Evolutionary conservation across 2,113 vertebrate genomes (phyloP), one percentile per base, ranked within the genome.

Genomic region (Pagrus major): DNA sequence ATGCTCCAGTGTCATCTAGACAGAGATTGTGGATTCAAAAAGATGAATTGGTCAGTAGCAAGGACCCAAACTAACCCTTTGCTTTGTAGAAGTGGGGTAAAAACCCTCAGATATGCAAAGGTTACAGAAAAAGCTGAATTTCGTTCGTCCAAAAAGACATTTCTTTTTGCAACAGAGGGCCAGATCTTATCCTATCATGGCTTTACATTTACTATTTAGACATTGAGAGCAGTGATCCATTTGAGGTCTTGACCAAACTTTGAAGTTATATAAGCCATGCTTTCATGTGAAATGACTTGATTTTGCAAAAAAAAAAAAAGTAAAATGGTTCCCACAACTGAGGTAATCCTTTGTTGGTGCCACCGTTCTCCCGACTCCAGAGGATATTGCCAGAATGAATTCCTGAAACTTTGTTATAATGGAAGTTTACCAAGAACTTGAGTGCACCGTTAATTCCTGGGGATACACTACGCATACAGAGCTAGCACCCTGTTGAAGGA

Each of bases 141-240:
- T 58, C 11, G 5, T 27, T 5, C 31, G 23, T 52, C 31, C 12
- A 33, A 65, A 54, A 29, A 21, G 35, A 44, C 0, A 0, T n/a
- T n/a, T n/a, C 16, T 41, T n/a, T 46, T 20, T 46, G 14, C 33
- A 25, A 23, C 5, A 23, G 33, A 63, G 60, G 58, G 37, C n/a
- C 37, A 8, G 4, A 12, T 59, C 5, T 68, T 5, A 16, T 49
- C 25, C 54, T 44, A 49, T n/a, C 23, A 60, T 52, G 23, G 75
- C 75, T 51, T 60, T 59, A 39, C 23, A 20, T 42, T n/a, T 16
- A 47, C 47, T 47, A 41, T 60, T 59, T n/a, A 37, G 74, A 47
- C 54, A 49, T 11, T 18, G 2, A 56, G 8, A 64, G 51, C 21
- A 23, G 21, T 35, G 37, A 52, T 42, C 21, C 6, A 7, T 27